Base-by-base conservation (phyloP, 2,113 vertebrate species). In the Caloenas nicobarica region DNA sequence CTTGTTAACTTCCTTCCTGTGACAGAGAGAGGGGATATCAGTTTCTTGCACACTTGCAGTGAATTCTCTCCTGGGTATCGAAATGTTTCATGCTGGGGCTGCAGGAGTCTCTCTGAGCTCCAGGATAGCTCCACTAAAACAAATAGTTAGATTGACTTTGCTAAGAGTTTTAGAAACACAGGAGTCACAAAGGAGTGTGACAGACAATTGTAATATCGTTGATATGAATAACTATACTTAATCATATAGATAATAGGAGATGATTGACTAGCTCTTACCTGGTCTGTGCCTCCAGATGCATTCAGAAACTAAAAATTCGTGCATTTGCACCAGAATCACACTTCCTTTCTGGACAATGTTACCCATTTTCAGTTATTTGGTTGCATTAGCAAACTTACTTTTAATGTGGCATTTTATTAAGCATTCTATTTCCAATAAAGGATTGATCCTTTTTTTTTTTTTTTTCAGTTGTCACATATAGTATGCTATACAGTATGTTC, bases 1-100 rank as follows among this genome's bases (percentile, higher is more conserved):
- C 57, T 90, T 91, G 38, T 90, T 91, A 91, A 77, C 24, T 79
- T 94, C 13, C 28, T 88, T 68, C 65, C 40, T 69, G 48, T 79
- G 65, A 65, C 44, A 56, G 33, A 40, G 33, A 66, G 40, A 88
- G 24, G 24, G 64, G 19, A 56, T 21, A 48, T 72, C 33, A 33
- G 29, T 36, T 86, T 60, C 79, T 73, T 90, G 34, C n/a, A 57
- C 10, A n/a, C 51, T 69, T 71, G 24, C 17, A 81, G 22, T 58
- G 17, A 84, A 46, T 92, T 93, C 44, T 31, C 61, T 74, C 16
- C 36, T 57, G 72, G 56, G 33, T 13, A 28, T 79, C 0, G 1
- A 18, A n/a, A 3, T 34, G 42, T 31, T 84, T 90, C 28, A 57
- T 29, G 14, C 1, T 57, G 68, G 21, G 2, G 2, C 53, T 65